A percentile compares a stretch with the other conserved stretches of the same genome.
Conservation (phyloP, 2,888 invertebrate genomes). For the Brenthis hecate region DNA sequence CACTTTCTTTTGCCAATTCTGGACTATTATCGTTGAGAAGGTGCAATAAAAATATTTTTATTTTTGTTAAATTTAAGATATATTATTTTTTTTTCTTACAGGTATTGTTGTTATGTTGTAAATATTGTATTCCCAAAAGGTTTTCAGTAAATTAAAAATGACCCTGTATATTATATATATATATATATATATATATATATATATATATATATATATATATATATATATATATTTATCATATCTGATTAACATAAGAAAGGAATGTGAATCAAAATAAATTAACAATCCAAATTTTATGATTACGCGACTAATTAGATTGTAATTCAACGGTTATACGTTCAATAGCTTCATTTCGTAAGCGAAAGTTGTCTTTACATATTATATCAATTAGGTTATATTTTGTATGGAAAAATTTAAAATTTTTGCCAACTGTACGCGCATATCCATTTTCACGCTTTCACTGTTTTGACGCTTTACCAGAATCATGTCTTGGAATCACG, state of each 20-base stretch:
- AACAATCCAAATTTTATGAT: conserved; percentile 1
- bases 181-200: too few relatives aligned
- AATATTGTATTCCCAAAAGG: too few relatives aligned
- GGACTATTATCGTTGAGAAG: too few relatives aligned
- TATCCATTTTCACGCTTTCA: conserved; percentile 68
- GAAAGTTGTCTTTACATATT: conserved; percentile 47
- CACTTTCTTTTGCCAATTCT: too few relatives aligned
- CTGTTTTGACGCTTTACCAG: conserved; percentile 39
- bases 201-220: too few relatives aligned
- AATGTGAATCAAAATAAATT: neutral
- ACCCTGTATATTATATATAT: too few relatives aligned
- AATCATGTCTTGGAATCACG: conserved; percentile 25
- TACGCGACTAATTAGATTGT: conserved; percentile 4
- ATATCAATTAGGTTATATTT: conserved; percentile 56
- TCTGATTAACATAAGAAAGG: conserved; percentile 2
- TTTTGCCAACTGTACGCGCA: conserved; percentile 44
- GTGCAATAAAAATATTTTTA: too few relatives aligned
- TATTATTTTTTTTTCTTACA: too few relatives aligned
- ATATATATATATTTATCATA: neutral
- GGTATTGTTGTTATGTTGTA: too few relatives aligned
- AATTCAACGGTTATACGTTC: conserved; percentile 13
- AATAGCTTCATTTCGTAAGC: conserved; percentile 36
- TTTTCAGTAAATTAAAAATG: too few relatives aligned
- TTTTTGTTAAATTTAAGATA: too few relatives aligned
- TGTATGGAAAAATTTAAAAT: conserved; percentile 49